Evolutionary conservation across 1,140 invertebrate species (phyloP), one percentile per base, ranked within the genome.

Genomic region (Temnothorax nylanderi): DNA sequence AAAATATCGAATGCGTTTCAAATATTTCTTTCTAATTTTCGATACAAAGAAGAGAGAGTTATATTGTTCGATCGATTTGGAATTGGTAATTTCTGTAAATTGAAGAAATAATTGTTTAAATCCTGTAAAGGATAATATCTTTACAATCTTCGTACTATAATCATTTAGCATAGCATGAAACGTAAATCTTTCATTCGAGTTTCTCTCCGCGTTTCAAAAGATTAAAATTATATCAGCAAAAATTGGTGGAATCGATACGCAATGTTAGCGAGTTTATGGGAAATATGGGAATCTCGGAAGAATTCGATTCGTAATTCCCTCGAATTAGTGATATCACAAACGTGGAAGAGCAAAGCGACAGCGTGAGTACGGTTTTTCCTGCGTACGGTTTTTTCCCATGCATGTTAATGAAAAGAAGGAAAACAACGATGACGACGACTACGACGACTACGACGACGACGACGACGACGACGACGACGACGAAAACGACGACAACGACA

Each of bases 321-420:
- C 18, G 8, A 69, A 71, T 81, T 21, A 21, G 34, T n/a, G 47
- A 16, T 51, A 10, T 51, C 62, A n/a, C 32, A 78, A 49, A 62
- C 8, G 21, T 65, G 76, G 8, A 64, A 65, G 37, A 47, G 54
- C 26, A 26, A 0, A 69, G 32, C 8, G n/a, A 13, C 11, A 37
- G 7, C 32, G 21, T 18, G 32, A 44, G n/a, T 26, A 54, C 11
- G n/a, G 16, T 51, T 71, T 81, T 81, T 54, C n/a, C 21, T 18
- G 47, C 47, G 41, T 49, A 54, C 21, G n/a, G 16, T 54, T 72
- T 82, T 82, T 65, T 82, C 26, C n/a, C 51, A 13, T 44, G 65
- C 37, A 58, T 67, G 41, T 67, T 44, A 74, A 34, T n/a, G 32
- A 74, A 51, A 34, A 44, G 18, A 13, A 62, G 16, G 37, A 62